Base-by-base conservation (phyloP, 2,888 invertebrate species). In the Heliconius erato region DNA sequence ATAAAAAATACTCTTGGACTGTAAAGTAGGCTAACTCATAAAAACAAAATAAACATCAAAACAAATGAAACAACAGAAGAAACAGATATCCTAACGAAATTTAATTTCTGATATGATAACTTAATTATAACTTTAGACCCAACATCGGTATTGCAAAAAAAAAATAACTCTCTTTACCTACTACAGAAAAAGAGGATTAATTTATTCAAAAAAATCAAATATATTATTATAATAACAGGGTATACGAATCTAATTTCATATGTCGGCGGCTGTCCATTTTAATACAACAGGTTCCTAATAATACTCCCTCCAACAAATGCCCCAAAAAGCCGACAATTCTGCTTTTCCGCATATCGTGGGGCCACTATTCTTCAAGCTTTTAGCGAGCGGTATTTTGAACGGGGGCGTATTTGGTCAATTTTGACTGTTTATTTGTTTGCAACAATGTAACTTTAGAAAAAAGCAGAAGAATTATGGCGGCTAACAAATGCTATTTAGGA, bases 341-440 rank as follows among this genome's bases (percentile, higher is more conserved):
- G 80, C 74, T 74, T 54, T 80, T 79, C 80, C 79, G 63, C 76
- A 72, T 77, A 54, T 81, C 69, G 68, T 71, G 32, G 79, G 76
- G 79, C 54, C 54, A 59, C 68, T 65, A 44, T 79, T 77, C 68
- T 74, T 59, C 49, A 86, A 84, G 85, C 84, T 79, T 79, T 82
- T 82, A 82, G 74, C 79, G 79, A 67, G 65, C 79, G 65, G 71
- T 26, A 74, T 81, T 83, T 59, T 19, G 74, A n/a, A 65, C 32
- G 63, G 83, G 76, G 83, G 26, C 67, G 83, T 44, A 83, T 67
- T 83, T 28, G 11, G 68, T 11, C 19, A 54, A 44, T 77, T 77
- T 19, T 3, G 3, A 16, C 1, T 71, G 32, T 35, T 28, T 28
- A n/a, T 72, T n/a, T 63, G 9, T 63, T n/a, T n/a, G 9, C 49